phyloP scores from a whole-genome alignment of 2,797 vertebrate species.

The Tachyglossus aculeatus region DNA sequence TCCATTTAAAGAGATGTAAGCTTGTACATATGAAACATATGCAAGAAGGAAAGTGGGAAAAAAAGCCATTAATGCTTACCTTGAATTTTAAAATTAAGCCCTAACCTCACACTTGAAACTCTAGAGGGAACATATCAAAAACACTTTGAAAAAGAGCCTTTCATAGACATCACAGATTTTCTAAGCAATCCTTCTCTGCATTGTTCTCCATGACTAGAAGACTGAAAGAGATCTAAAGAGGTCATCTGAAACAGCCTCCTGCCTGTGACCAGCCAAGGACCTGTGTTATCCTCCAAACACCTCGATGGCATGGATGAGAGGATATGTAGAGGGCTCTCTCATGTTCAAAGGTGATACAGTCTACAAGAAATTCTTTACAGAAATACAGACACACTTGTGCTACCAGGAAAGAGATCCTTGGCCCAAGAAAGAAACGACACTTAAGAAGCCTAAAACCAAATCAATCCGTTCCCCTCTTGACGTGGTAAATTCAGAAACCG shows the following conservation, averaged over 20 bases:
- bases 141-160: neutral
- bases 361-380: neutral
- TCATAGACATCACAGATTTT: neutral
- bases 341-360: neutral
- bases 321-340: no score
- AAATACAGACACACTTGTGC: neutral
- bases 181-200: neutral
- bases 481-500: no score
- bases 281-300: neutral
- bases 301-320: neutral
- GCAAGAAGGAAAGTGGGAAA: slow-evolving; percentile 46
- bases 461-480: no score
- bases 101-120: slow-evolving; percentile 2
- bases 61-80: slow-evolving; percentile 48
- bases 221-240: neutral
- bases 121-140: neutral
- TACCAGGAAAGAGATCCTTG: neutral
- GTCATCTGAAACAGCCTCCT: neutral
- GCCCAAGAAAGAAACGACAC: no score
- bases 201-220: neutral
- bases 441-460: no score
- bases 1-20: neutral
- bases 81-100: slow-evolving; percentile 37
- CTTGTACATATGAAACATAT: neutral
- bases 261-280: neutral